Evolutionary conservation across 2,888 invertebrate species (phyloP).

Genomic region (Brachyptera risi): DNA sequence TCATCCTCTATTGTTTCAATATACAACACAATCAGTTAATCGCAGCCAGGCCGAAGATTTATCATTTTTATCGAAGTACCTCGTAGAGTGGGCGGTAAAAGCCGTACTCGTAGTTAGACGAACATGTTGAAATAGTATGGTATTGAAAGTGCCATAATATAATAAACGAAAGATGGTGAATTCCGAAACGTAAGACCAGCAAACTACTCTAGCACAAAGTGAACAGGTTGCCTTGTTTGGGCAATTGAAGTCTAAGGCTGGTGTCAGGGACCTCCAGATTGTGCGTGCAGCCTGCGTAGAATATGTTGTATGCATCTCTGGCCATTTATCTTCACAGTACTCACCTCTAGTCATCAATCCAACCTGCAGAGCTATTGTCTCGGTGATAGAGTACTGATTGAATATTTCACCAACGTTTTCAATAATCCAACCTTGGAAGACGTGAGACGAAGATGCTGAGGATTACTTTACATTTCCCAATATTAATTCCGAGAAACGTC

Average conservation of each 20-base stretch:
- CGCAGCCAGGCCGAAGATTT: neutral
- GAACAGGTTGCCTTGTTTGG: conserved; percentile 18
- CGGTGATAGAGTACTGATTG: conserved; percentile 2
- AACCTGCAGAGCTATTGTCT: conserved; percentile 4
- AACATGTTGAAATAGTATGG: conserved; percentile 1
- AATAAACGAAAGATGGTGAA: conserved; percentile 11
- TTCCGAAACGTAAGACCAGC: conserved; percentile 10
- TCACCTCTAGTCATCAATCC: neutral
- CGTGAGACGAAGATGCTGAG: conserved; percentile 8
- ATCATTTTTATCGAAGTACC: neutral
- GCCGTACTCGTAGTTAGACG: neutral
- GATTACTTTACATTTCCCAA: conserved; percentile 12
- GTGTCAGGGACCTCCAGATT: conserved; percentile 15
- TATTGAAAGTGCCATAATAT: neutral
- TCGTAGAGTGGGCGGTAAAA: neutral
- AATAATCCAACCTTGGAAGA: conserved; percentile 4
- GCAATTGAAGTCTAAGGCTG: neutral
- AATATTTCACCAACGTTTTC: conserved; percentile 15
- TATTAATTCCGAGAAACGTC: neutral
- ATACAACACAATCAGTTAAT: neutral
- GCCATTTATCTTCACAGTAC: neutral
- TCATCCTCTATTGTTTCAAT: neutral
- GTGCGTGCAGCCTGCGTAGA: conserved; percentile 18
- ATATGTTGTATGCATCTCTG: no score
- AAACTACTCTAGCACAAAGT: neutral